Evolutionary conservation across 2,888 invertebrate genomes (phyloP).

Genomic region (Epistrophe eligans): DNA sequence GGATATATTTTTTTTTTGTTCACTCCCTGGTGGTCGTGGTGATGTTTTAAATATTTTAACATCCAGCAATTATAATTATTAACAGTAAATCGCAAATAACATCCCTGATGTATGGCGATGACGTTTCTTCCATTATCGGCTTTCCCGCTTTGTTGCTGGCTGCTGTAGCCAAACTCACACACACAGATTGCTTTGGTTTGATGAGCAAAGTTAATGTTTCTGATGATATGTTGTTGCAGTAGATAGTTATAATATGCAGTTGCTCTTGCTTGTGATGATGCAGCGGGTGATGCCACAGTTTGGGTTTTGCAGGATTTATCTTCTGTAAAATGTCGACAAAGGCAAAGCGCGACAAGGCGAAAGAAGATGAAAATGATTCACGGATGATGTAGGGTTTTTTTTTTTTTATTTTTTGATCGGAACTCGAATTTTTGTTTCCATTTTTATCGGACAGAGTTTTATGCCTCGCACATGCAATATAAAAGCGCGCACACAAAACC

Average conservation of each 20-base stretch:
- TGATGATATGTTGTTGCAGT: slow-evolving; percentile 24
- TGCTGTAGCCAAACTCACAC: neutral
- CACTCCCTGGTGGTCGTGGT: neutral
- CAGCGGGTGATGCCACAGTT: slow-evolving; percentile 68
- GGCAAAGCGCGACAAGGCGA: slow-evolving; percentile 31
- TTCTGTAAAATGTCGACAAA: slow-evolving; percentile 24
- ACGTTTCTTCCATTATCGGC: slow-evolving; percentile 68
- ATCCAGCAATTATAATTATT: slow-evolving; percentile 60
- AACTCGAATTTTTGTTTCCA: slow-evolving; percentile 24
- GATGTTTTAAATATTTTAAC: slow-evolving; percentile 37
- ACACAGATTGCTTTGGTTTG: slow-evolving; percentile 23
- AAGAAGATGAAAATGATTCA: slow-evolving; percentile 57
- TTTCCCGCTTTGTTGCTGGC: slow-evolving; percentile 15
- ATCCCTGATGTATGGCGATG: slow-evolving; percentile 63
- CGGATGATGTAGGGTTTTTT: slow-evolving; percentile 33
- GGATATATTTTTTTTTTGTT: neutral
- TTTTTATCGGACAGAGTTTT: slow-evolving; percentile 48
- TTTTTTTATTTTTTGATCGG: slow-evolving; percentile 11
- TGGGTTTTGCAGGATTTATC: slow-evolving; percentile 49
- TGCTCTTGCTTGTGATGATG: neutral
- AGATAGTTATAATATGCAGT: neutral
- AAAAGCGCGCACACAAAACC: slow-evolving; percentile 41
- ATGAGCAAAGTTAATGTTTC: slow-evolving; percentile 60
- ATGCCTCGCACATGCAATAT: slow-evolving; percentile 47
- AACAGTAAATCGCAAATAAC: slow-evolving; percentile 50